Evolutionary conservation across 2,113 vertebrate genomes (phyloP).

Genomic region (Electrona antarctica): DNA sequence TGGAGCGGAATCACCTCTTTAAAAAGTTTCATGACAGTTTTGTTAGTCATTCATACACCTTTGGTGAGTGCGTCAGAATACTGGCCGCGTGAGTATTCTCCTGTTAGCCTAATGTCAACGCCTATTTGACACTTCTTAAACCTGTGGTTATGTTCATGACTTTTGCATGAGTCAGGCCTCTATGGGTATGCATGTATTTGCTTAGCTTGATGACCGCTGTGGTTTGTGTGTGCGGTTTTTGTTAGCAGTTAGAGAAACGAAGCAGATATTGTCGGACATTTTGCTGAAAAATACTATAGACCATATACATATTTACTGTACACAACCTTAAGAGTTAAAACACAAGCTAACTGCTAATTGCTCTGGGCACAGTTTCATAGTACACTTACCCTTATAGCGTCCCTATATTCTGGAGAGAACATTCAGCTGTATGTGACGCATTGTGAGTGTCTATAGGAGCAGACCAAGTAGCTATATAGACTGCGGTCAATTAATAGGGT

Average conservation of each 20-base stretch:
- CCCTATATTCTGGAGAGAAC: no score
- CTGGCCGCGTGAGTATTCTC: not conserved
- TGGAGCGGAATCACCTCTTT: slow-evolving; percentile 4
- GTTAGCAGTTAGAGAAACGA: not conserved
- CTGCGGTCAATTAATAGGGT: no score
- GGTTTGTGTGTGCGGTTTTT: not conserved
- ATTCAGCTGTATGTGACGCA: no score
- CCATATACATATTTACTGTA: no score
- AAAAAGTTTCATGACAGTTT: slow-evolving; percentile 25
- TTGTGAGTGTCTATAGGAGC: no score
- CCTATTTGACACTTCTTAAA: slow-evolving; percentile 11
- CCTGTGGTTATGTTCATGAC: slow-evolving; percentile 45
- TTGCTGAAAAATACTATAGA: no score
- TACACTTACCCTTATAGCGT: no score
- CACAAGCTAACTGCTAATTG: no score
- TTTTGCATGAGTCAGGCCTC: slow-evolving; percentile 40
- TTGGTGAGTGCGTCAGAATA: slow-evolving; percentile 34
- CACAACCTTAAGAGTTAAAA: no score
- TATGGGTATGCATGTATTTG: not conserved
- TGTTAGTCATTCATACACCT: slow-evolving; percentile 5
- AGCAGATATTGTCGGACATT: no score
- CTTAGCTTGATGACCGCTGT: slow-evolving; percentile 15
- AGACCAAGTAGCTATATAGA: no score
- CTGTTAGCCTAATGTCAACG: not conserved
- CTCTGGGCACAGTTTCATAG: no score